Base-by-base conservation (phyloP, 2,888 invertebrate genomes). In the Leptopterna dolabrata region DNA sequence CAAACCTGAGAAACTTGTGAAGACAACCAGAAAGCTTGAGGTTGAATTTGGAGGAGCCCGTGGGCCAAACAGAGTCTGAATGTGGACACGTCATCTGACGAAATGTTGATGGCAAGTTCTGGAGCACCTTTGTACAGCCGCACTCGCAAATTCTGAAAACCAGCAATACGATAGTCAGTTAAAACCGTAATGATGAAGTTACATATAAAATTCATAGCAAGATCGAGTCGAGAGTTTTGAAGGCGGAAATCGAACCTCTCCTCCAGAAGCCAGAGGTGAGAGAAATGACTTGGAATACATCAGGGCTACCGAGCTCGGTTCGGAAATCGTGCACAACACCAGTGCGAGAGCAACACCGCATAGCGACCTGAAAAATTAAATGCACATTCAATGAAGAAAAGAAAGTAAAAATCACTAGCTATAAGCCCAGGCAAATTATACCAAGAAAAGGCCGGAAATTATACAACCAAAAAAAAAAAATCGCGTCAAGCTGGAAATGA, bases 211-310 rank as follows among this genome's bases (percentile, higher is more conserved):
- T 36, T 36, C 7, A 36, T 36, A 4, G 36, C 7, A 7, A 36
- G n/a, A 36, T 36, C 4, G 36, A 36, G 36, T 36, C 7, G 36
- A 36, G 7, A 36, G 7, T 36, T 36, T 4, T 2, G 2, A 36
- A 2, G 36, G 36, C 2, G 2, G 36, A 7, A 36, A 36, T 4
- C 7, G 7, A 36, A 85, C 86, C 78, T 86, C 86, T 27, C 63
- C 27, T 16, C 27, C 36, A 0, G 76, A 36, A 7, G 86, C 51
- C 24, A 55, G 43, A n/a, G 84, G 78, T 7, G 87, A 55, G 3
- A 89, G 63, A 63, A 89, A 88, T 27, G 86, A 86, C 47, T 89
- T 89, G 9, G 88, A 89, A 71, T 88, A 89, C 83, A 89, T 85
- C 29, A 89, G 70, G 13, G 88, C 87, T 14, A 88, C 87, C n/a